phyloP scores from a whole-genome alignment of 2,113 vertebrate species.

The Gavialis gangeticus region DNA sequence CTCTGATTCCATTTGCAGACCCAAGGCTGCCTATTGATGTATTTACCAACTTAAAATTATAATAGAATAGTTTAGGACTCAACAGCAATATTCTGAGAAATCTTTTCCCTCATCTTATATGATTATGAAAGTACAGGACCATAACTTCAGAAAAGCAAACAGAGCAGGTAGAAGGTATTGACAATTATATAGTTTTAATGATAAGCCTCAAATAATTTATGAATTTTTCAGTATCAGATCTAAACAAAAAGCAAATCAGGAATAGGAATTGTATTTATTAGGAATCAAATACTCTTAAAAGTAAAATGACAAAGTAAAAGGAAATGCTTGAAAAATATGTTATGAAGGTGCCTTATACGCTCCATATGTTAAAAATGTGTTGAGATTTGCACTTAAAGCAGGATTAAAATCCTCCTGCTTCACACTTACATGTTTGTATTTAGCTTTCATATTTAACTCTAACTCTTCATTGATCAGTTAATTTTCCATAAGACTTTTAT shows the following conservation, averaged over 20 bases:
- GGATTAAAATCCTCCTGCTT: not conserved
- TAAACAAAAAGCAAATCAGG: not conserved
- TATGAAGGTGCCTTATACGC: rapidly evolving
- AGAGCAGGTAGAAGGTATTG: not conserved
- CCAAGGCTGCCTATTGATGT: not conserved
- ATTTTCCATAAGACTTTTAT: not conserved
- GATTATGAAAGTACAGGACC: not conserved
- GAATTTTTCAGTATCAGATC: not conserved
- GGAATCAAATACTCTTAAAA: not conserved
- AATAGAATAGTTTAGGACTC: not conserved
- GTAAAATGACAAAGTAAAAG: not conserved
- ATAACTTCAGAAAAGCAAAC: not conserved
- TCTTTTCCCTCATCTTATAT: not conserved
- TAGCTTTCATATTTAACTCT: not conserved
- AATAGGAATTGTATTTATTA: not conserved
- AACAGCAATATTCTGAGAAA: not conserved
- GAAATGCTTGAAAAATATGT: not conserved
- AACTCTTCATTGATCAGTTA: not conserved
- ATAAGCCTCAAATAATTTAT: not conserved
- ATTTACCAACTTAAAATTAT: not conserved
- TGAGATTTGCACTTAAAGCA: not conserved
- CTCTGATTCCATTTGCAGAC: not conserved
- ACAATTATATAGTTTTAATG: not conserved
- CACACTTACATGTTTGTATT: not conserved
- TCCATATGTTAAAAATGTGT: not conserved